A percentile compares a stretch with the other conserved stretches of the same genome.
Evolutionary conservation across 2,888 invertebrate species (phyloP).

Genomic region (Parochlus steinenii): DNA sequence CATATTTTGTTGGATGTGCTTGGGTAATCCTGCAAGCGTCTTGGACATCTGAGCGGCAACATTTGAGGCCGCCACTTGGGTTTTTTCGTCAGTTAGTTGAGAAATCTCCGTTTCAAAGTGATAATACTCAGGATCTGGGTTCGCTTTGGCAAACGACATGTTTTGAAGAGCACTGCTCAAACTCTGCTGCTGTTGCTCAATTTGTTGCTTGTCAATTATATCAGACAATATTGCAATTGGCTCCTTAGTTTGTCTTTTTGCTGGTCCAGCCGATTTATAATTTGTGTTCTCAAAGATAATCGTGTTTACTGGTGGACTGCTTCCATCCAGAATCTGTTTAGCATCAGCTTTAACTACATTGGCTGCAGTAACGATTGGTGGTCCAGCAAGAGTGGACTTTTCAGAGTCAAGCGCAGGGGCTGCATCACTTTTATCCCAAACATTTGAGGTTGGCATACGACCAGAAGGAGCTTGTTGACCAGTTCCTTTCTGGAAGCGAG

Average conservation of each 20-base stretch:
- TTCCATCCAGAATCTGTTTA: conserved; percentile 43
- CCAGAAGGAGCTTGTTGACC: neutral
- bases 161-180: conserved; percentile 40
- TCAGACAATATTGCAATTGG: conserved; percentile 6
- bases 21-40: conserved; percentile 13
- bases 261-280: conserved; percentile 58
- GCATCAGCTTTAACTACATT: too few relatives aligned
- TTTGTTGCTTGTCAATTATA: conserved; percentile 9
- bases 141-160: conserved; percentile 40
- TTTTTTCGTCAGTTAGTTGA: conserved; percentile 56
- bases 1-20: conserved; percentile 1
- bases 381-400: conserved; percentile 14
- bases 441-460: conserved; percentile 4
- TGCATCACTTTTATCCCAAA: conserved; percentile 9
- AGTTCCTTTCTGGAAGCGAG: conserved; percentile 2
- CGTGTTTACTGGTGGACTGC: conserved; percentile 68
- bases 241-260: conserved; percentile 20
- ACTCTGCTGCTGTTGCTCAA: conserved; percentile 24
- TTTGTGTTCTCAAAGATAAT: conserved; percentile 87
- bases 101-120: conserved; percentile 71
- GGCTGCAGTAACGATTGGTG: conserved; percentile 21
- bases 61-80: conserved; percentile 29
- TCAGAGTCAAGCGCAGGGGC: too few relatives aligned
- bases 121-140: conserved; percentile 51
- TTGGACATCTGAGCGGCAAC: neutral